Conservation (phyloP, 1,140 invertebrate genomes). For the Carcinoscorpius rotundicauda region DNA sequence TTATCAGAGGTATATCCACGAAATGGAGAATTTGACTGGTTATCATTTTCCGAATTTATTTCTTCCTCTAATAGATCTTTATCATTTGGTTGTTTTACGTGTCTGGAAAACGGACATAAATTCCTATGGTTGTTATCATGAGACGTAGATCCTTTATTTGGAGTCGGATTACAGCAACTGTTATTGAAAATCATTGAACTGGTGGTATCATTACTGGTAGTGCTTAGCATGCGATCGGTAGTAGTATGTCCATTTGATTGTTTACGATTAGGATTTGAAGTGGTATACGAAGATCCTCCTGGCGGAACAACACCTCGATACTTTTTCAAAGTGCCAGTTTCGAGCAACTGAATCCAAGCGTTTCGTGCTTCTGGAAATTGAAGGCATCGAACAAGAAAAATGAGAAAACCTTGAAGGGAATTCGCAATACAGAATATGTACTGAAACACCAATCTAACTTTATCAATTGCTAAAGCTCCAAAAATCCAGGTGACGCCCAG, state of each 20-base stretch:
- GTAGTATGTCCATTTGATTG: slow-evolving; percentile 16
- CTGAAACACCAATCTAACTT: slow-evolving; percentile 34
- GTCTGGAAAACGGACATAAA: too few species aligned
- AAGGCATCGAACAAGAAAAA: slow-evolving; percentile 39
- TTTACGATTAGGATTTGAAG: slow-evolving; percentile 16
- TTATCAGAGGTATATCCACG: too few species aligned
- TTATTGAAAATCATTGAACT: too few species aligned
- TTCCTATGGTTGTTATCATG: too few species aligned
- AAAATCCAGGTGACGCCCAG: slow-evolving; percentile 42
- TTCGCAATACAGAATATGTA: slow-evolving; percentile 40
- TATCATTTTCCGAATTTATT: too few species aligned
- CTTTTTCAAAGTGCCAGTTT: slow-evolving; percentile 16
- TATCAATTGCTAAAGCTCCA: slow-evolving; percentile 37
- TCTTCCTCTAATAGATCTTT: too few species aligned
- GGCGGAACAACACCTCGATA: slow-evolving; percentile 15
- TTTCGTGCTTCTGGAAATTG: slow-evolving; percentile 37
- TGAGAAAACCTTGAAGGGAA: slow-evolving; percentile 39
- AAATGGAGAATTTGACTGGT: too few species aligned
- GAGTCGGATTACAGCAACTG: too few species aligned
- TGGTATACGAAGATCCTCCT: slow-evolving; percentile 14
- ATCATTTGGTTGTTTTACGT: too few species aligned
- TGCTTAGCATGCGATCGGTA: slow-evolving; percentile 14
- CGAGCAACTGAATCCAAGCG: slow-evolving; percentile 30
- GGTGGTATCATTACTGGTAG: background rate
- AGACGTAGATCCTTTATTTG: too few species aligned